Evolutionary conservation across 2,113 vertebrate genomes (phyloP).

Genomic region (Motacilla tschutschensis): DNA sequence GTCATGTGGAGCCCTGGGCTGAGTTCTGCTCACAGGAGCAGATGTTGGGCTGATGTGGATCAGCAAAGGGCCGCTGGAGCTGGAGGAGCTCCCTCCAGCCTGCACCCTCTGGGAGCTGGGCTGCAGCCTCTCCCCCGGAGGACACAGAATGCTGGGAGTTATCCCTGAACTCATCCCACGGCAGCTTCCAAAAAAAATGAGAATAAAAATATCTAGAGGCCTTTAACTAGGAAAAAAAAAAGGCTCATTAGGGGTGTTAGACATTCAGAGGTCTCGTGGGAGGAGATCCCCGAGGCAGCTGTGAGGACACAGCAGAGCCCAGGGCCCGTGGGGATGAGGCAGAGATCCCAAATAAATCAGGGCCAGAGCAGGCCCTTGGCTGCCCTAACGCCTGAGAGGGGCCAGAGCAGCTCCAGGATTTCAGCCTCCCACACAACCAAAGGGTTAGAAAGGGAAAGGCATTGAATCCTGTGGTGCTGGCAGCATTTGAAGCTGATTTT

Average conservation of each 20-base stretch:
- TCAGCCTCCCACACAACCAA: not conserved
- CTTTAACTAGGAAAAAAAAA: not conserved
- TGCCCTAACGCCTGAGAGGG: not conserved
- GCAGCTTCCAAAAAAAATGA: not conserved
- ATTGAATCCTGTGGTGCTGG: not conserved
- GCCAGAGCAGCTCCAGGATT: conserved; percentile 8
- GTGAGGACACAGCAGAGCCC: not conserved
- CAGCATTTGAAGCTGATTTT: not conserved
- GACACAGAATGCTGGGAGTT: not conserved
- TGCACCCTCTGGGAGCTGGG: not conserved
- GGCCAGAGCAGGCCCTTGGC: not conserved
- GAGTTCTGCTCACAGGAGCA: not conserved
- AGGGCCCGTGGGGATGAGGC: not conserved
- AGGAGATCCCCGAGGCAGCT: not conserved
- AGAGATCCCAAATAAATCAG: not conserved
- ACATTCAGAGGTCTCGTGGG: not conserved
- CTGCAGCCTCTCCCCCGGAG: not conserved
- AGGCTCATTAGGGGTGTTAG: not conserved
- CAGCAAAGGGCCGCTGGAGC: not conserved
- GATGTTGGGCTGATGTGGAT: conserved; percentile 29
- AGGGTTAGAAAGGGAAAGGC: conserved; percentile 28
- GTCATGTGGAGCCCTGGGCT: not conserved
- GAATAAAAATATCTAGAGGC: not conserved
- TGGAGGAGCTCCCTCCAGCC: not conserved
- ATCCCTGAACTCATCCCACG: not conserved